Conservation (phyloP, 1,140 invertebrate species). For the Pseudomyrmex sp. region DNA sequence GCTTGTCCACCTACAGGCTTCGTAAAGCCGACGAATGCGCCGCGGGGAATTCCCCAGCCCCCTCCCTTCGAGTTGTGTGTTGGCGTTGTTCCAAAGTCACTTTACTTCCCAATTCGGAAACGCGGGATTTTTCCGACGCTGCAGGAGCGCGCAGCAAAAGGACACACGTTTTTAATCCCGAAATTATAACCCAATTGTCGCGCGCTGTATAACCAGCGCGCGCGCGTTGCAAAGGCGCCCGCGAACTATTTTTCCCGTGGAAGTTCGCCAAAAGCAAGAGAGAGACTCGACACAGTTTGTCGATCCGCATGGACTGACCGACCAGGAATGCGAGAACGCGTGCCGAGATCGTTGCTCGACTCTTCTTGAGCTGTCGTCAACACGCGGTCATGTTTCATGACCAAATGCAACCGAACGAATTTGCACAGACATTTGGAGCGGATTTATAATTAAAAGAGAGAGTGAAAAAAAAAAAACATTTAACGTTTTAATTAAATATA, state of each 20-base stretch:
- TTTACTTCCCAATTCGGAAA: constrained; percentile 24
- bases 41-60: not conserved
- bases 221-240: constrained; percentile 65
- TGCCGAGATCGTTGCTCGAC: constrained; percentile 46
- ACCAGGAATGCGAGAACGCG: constrained; percentile 53
- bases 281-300: constrained; percentile 63
- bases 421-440: not conserved
- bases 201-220: not conserved
- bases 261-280: constrained; percentile 64
- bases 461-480: no score
- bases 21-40: not conserved
- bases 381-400: no score
- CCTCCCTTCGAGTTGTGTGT: not conserved
- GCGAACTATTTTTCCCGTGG: constrained; percentile 69
- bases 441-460: no score
- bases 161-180: constrained; percentile 27
- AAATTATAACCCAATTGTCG: constrained; percentile 52
- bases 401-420: not conserved
- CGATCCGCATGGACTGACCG: constrained; percentile 26
- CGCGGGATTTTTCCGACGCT: not conserved
- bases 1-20: not conserved
- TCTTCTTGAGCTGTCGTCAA: no score
- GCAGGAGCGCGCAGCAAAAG: not conserved
- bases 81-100: not conserved
- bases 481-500: no score